phyloP scores from a whole-genome alignment of 2,888 invertebrate species.

The Taenaris catops region DNA sequence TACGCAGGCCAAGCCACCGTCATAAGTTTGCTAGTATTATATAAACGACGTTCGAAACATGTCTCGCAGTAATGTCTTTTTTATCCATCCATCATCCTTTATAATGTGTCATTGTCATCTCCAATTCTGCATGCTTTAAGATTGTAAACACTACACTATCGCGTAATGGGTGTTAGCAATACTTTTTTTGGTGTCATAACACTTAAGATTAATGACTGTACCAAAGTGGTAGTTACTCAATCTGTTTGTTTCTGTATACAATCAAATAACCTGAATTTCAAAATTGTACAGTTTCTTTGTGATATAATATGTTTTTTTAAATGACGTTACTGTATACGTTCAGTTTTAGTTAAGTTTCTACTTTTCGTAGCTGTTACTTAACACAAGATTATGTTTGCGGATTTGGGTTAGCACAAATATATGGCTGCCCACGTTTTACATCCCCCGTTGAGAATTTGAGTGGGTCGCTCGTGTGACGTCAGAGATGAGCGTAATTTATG shows the following conservation, averaged over 20 bases:
- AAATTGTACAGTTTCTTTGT: no score
- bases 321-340: no score
- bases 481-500: conserved; percentile 22
- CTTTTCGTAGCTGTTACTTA: no score
- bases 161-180: conserved; percentile 7
- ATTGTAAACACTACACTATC: conserved; percentile 25
- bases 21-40: conserved; percentile 2
- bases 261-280: no score
- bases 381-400: no score
- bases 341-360: no score
- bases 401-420: conserved; percentile 10
- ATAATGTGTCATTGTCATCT: conserved; percentile 34
- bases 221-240: no score
- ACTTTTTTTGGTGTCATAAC: conserved; percentile 9
- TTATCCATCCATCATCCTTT: conserved; percentile 13
- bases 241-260: no score
- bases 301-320: no score
- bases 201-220: conserved; percentile 6
- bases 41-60: conserved; percentile 6
- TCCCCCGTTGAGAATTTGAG: conserved; percentile 22
- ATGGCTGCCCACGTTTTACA: conserved; percentile 12
- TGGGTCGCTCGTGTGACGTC: conserved; percentile 46
- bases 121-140: conserved; percentile 46
- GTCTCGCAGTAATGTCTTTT: conserved; percentile 6
- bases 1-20: no score